phyloP scores from a whole-genome alignment of 2,888 invertebrate species.

The Strigamia transsilvanica region DNA sequence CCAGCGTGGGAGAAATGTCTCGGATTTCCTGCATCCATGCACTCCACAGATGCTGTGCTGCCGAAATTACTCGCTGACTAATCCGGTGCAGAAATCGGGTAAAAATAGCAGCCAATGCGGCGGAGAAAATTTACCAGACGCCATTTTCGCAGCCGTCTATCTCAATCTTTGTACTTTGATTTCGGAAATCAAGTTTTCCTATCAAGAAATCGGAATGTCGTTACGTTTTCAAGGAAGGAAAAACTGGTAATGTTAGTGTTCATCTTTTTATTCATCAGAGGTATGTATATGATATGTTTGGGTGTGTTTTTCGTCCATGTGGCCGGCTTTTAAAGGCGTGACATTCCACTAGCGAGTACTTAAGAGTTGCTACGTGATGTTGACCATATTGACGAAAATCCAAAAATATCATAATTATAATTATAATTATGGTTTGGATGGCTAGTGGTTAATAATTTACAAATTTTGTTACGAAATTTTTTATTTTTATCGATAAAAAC shows the following conservation, averaged over 20 bases:
- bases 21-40: conserved; percentile 37
- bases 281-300: not conserved
- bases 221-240: not conserved
- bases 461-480: not conserved
- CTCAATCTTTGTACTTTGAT: not conserved
- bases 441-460: not conserved
- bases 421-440: not conserved
- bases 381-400: not conserved
- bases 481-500: no score
- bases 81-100: conserved; percentile 31
- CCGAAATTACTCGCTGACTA: conserved; percentile 46
- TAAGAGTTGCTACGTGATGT: not conserved
- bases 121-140: conserved; percentile 13
- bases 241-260: not conserved
- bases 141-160: conserved; percentile 12
- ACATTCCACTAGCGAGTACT: not conserved
- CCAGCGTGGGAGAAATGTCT: conserved; percentile 49
- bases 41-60: conserved; percentile 25
- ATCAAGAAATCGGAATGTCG: not conserved
- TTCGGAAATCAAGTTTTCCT: not conserved
- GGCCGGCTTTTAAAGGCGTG: conserved; percentile 42
- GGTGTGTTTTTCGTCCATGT: conserved; percentile 13
- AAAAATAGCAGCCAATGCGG: conserved; percentile 39
- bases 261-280: not conserved
- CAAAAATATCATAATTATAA: no score